Evolutionary conservation across 2,113 vertebrate genomes (phyloP).

Genomic region (Hiodon tergisus): DNA sequence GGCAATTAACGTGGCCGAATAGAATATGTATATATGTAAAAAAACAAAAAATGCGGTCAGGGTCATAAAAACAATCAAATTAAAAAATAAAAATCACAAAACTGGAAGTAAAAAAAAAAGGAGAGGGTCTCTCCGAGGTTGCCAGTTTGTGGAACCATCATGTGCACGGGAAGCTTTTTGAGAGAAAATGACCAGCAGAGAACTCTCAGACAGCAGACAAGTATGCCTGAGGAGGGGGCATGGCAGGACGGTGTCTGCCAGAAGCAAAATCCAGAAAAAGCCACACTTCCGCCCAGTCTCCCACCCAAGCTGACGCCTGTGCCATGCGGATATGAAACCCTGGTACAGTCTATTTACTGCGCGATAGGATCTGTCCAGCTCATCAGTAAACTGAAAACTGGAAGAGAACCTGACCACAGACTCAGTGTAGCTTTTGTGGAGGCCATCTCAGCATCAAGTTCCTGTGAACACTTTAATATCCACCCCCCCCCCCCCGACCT

Average conservation of each 20-base stretch:
- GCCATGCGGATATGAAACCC: constrained; percentile 16
- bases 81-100: too few species aligned
- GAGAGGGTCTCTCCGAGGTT: too few species aligned
- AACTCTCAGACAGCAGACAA: background rate
- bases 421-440: background rate
- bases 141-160: background rate
- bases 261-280: background rate
- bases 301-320: background rate
- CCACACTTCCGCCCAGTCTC: background rate
- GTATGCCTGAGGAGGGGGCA: background rate
- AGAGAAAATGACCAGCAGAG: background rate
- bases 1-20: too few species aligned
- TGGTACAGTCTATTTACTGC: constrained; percentile 1
- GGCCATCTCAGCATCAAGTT: background rate
- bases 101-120: too few species aligned
- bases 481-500: background rate
- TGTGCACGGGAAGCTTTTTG: too few species aligned
- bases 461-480: constrained; percentile 9
- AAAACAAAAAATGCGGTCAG: too few species aligned
- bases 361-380: background rate
- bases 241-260: background rate
- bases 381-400: constrained; percentile 17
- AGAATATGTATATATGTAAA: too few species aligned
- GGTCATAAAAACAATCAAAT: too few species aligned
- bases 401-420: background rate